phyloP scores from a whole-genome alignment of 2,113 vertebrate species.

The Sula dactylatra region DNA sequence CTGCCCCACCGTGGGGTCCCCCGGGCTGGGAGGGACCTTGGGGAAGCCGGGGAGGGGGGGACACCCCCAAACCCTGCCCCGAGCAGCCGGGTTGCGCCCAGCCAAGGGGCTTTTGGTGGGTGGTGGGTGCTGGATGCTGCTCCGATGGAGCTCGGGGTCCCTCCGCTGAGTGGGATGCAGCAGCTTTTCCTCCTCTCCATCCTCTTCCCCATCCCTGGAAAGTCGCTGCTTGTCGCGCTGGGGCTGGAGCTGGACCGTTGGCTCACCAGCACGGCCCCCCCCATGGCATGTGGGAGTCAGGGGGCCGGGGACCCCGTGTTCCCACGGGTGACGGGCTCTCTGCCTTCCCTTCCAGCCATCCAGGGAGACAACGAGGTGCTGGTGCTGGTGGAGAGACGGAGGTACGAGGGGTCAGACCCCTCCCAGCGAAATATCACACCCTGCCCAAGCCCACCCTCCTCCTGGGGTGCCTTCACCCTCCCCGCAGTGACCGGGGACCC shows the following conservation, averaged over 20 bases:
- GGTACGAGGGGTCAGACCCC: slow-evolving; percentile 64
- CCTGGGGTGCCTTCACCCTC: background rate
- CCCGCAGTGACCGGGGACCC: no score
- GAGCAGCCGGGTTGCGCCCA: background rate
- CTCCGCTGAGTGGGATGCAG: no score
- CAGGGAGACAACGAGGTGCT: slow-evolving; percentile 88
- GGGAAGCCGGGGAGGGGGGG: background rate
- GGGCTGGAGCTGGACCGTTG: background rate
- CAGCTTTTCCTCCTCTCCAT: background rate
- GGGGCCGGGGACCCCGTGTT: background rate
- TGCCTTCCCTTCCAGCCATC: slow-evolving; percentile 74
- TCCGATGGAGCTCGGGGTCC: background rate
- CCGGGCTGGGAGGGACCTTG: background rate
- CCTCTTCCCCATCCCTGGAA: background rate
- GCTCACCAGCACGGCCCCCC: background rate
- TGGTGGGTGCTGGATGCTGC: background rate
- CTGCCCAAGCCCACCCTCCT: background rate
- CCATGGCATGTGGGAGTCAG: background rate
- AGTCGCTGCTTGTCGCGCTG: background rate
- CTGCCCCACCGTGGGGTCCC: background rate
- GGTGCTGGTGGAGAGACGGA: slow-evolving; percentile 90
- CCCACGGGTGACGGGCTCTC: background rate
- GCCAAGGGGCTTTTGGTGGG: background rate
- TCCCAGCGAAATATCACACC: background rate
- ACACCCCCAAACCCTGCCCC: background rate